These are phyloP conservation scores for Hypena proboscidalis DNA, from an alignment of 2,888 invertebrate species.

Conservation along the genomic window DNA sequence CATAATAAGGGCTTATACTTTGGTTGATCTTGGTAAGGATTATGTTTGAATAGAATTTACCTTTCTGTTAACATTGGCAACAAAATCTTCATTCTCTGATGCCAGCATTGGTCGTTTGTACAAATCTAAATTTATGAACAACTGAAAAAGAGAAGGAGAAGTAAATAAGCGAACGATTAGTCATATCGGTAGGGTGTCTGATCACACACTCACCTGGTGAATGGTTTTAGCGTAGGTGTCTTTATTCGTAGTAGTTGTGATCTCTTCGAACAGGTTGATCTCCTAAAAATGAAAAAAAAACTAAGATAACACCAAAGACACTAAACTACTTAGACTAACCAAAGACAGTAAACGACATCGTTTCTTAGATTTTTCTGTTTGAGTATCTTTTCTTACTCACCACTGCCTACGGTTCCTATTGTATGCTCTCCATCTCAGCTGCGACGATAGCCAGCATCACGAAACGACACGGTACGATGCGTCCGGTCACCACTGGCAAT, in stretches of 20 bases:
- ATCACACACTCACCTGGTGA: constrained; percentile 63
- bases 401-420: constrained; percentile 70
- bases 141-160: too few relatives aligned
- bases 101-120: constrained; percentile 78
- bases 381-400: too few relatives aligned
- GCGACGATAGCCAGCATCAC: constrained; percentile 70
- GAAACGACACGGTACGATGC: constrained; percentile 61
- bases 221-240: constrained; percentile 74
- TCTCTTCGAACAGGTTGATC: constrained; percentile 69
- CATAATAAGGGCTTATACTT: too few relatives aligned
- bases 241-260: constrained; percentile 46
- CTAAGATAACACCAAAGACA: too few relatives aligned
- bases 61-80: constrained; percentile 85
- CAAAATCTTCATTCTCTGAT: constrained; percentile 84
- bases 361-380: too few relatives aligned
- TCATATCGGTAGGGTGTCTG: background rate
- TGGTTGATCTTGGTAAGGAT: too few relatives aligned
- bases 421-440: constrained; percentile 69
- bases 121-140: constrained; percentile 75
- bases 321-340: too few relatives aligned
- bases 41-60: constrained; percentile 57
- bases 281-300: constrained; percentile 51
- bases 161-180: constrained; percentile 11
- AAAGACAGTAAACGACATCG: too few relatives aligned
- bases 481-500: constrained; percentile 63